These are phyloP conservation scores for Sarcophaga bullata DNA, from an alignment of 1,140 invertebrate species.

Conservation along the genomic window DNA sequence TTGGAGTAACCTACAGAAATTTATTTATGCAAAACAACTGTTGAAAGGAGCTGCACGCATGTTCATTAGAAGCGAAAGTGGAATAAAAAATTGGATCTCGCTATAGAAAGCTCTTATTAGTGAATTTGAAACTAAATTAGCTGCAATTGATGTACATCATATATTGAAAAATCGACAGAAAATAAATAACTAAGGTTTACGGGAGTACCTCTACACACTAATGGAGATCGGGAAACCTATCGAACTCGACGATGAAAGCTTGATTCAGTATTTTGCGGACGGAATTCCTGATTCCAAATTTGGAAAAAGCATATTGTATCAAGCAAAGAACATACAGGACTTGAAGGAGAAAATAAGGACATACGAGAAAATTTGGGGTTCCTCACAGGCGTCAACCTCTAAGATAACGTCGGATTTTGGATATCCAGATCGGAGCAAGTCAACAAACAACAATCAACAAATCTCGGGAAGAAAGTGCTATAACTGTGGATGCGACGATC, in stretches of 20 bases:
- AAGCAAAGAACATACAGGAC: too few relatives aligned
- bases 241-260: too few relatives aligned
- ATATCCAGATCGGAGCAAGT: neutral
- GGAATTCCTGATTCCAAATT: too few relatives aligned
- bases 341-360: too few relatives aligned
- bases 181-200: neutral
- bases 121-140: constrained; percentile 17
- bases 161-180: constrained; percentile 10
- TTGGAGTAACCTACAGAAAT: constrained; percentile 33
- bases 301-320: too few relatives aligned
- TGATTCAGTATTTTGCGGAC: too few relatives aligned
- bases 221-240: constrained; percentile 41
- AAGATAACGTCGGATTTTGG: neutral
- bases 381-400: neutral
- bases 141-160: constrained; percentile 30
- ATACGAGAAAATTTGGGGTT: neutral
- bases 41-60: constrained; percentile 28
- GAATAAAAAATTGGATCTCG: neutral
- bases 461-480: too few relatives aligned
- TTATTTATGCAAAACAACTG: constrained; percentile 35
- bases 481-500: too few relatives aligned
- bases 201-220: constrained; percentile 19
- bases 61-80: constrained; percentile 34
- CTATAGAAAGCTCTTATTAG: neutral
- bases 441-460: neutral